These are phyloP conservation scores for Geodia barretti DNA, from an alignment of 37 sponge, comb jelly and placozoan genomes.

Conservation along the genomic window DNA sequence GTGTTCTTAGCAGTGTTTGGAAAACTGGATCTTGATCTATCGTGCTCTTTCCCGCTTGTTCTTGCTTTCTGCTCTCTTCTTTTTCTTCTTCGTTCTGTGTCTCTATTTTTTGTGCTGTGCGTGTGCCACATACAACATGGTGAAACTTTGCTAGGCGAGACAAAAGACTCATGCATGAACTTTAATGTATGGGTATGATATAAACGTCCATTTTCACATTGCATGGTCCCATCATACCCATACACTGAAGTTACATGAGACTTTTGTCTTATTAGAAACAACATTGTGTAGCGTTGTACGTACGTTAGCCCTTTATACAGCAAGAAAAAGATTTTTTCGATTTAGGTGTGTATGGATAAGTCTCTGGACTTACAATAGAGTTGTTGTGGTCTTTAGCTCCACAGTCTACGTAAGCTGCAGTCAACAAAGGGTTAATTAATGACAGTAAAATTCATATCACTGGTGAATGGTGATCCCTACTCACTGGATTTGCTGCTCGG, in stretches of 20 bases:
- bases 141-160: too few relatives aligned
- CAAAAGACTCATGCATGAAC: not conserved
- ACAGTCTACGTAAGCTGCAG: not conserved
- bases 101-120: too few relatives aligned
- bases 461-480: too few relatives aligned
- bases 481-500: not conserved
- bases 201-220: not conserved
- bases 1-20: not conserved
- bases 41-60: not conserved
- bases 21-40: not conserved
- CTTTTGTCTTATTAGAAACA: not conserved
- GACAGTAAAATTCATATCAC: too few relatives aligned
- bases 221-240: not conserved
- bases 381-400: not conserved
- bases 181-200: not conserved
- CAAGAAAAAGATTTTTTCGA: too few relatives aligned
- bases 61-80: too few relatives aligned
- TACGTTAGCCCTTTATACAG: too few relatives aligned
- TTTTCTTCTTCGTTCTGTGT: too few relatives aligned
- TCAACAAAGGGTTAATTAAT: not conserved
- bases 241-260: not conserved
- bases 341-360: too few relatives aligned
- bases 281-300: not conserved
- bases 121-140: not conserved
- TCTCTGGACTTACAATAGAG: not conserved